These are phyloP conservation scores for Phengaris alcon DNA, from an alignment of 2,888 invertebrate genomes.

Conservation along the genomic window DNA sequence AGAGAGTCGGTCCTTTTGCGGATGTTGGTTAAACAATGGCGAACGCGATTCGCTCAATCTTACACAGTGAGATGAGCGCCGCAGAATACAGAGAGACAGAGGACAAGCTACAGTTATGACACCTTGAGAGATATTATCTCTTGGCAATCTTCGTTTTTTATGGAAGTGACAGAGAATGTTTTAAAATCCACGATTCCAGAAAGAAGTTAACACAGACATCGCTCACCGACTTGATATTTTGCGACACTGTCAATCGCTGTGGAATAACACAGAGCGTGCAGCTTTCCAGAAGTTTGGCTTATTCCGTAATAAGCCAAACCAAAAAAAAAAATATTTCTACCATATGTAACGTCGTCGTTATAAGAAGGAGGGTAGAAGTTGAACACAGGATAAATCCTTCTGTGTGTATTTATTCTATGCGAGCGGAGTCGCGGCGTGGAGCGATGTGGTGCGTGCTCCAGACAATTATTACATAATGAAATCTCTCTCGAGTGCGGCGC, in stretches of 20 bases:
- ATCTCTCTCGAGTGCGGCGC: conserved; percentile 37
- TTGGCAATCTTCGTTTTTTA: too few species aligned
- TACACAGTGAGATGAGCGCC: background rate
- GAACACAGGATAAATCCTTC: background rate
- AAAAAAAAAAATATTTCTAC: background rate
- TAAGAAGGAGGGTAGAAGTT: too few species aligned
- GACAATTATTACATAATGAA: conserved; percentile 58
- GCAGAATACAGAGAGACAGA: background rate
- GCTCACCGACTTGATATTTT: background rate
- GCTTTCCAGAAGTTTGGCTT: background rate
- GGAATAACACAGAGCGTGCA: background rate
- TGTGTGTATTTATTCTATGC: background rate
- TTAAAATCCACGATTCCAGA: too few species aligned
- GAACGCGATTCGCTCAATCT: conserved; percentile 29
- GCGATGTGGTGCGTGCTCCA: conserved; percentile 32
- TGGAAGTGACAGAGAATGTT: too few species aligned
- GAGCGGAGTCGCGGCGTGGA: conserved; percentile 30
- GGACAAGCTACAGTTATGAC: background rate
- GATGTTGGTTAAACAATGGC: conserved; percentile 1
- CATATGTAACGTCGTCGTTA: too few species aligned
- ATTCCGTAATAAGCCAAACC: too few species aligned
- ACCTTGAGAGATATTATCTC: too few species aligned
- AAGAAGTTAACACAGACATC: too few species aligned
- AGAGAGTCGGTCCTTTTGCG: background rate
- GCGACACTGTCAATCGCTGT: background rate